Conservation (phyloP, 2,888 invertebrate genomes). For the Zhengitettix transpicula region DNA sequence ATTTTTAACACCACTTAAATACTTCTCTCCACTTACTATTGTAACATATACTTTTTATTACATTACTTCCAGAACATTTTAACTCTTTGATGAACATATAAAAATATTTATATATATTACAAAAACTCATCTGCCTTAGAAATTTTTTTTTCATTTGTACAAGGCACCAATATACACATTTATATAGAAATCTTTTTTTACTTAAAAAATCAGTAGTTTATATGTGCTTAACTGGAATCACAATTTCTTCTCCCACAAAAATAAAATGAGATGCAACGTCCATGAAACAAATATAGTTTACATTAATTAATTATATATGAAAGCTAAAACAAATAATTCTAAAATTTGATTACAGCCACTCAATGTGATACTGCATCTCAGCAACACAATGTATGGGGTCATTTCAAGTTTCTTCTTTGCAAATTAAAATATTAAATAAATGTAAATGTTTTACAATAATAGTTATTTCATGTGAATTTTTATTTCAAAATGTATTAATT, state of each 20-base stretch:
- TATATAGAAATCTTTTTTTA: conserved; percentile 11
- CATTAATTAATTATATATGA: conserved; percentile 1
- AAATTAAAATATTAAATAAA: too few species aligned
- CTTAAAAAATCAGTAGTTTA: conserved; percentile 8
- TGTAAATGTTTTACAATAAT: too few species aligned
- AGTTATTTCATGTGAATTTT: too few species aligned
- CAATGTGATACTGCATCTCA: neutral
- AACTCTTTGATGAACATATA: conserved; percentile 35
- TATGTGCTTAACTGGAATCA: conserved; percentile 11
- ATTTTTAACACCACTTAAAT: conserved; percentile 11
- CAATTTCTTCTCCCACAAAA: conserved; percentile 3
- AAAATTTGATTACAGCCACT: neutral
- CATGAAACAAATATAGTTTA: conserved; percentile 1
- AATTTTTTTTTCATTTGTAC: conserved; percentile 31
- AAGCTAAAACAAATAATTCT: neutral
- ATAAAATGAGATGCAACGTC: neutral
- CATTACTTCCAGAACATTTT: conserved; percentile 7
- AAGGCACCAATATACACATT: conserved; percentile 31
- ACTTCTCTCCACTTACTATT: conserved; percentile 8
- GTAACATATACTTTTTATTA: conserved; percentile 8
- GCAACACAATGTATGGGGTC: neutral
- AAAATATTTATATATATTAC: conserved; percentile 53
- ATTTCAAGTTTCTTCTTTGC: neutral
- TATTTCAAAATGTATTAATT: too few species aligned
- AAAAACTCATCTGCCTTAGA: conserved; percentile 49